Conservation (phyloP, 2,113 vertebrate genomes). For the Otis tarda region DNA sequence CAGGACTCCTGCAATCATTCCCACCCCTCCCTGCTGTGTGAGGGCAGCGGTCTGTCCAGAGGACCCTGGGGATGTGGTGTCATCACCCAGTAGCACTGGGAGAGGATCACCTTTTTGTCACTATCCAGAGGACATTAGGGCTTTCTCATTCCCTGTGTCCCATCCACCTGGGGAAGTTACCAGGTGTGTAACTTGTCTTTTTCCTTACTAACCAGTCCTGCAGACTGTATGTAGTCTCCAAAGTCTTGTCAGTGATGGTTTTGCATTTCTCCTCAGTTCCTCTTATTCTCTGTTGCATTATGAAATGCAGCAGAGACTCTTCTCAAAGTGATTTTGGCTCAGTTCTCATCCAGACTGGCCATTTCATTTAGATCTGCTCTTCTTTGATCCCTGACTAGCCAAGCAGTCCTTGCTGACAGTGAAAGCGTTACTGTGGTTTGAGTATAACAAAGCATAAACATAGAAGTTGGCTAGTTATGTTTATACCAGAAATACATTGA, state of each 20-base stretch:
- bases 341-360: neutral
- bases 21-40: neutral
- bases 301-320: neutral
- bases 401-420: neutral
- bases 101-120: neutral
- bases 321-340: neutral
- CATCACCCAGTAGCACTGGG: neutral
- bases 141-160: neutral
- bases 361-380: neutral
- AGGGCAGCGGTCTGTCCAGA: neutral
- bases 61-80: neutral
- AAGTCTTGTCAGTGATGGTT: neutral
- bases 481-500: neutral
- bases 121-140: neutral
- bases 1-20: accelerated
- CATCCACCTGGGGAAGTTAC: neutral
- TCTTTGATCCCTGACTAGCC: neutral
- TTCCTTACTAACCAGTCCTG: neutral
- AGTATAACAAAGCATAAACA: neutral
- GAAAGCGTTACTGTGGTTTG: neutral
- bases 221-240: neutral
- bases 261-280: neutral
- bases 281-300: neutral
- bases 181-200: neutral
- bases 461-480: neutral